Conservation (phyloP, 1,140 invertebrate species). For the Drosophila athabasca region DNA sequence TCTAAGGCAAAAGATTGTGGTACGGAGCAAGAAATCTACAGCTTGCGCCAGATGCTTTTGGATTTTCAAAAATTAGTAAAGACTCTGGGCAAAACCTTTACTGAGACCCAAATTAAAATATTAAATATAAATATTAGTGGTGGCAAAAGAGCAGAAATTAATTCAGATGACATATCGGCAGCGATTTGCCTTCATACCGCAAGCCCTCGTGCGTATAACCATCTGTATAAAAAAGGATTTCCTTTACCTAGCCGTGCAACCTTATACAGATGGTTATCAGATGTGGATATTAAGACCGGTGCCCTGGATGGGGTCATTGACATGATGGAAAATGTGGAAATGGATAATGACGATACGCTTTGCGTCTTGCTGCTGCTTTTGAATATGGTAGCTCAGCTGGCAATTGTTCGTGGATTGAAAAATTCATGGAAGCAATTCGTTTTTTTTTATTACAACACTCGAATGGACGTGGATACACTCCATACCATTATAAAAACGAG, state of each 20-base stretch:
- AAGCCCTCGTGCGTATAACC: conserved; percentile 27
- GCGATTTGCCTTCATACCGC: conserved; percentile 22
- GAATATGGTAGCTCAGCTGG: no score
- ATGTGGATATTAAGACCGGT: no score
- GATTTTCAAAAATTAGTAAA: conserved; percentile 15
- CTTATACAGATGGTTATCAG: conserved; percentile 3
- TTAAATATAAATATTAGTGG: conserved; percentile 31
- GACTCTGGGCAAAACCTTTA: conserved; percentile 10
- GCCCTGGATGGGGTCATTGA: no score
- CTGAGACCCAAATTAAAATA: conserved; percentile 18
- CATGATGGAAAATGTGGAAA: no score
- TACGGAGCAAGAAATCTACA: conserved; percentile 7
- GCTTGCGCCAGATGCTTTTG: conserved; percentile 9
- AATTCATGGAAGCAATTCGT: no score
- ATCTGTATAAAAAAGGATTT: conserved; percentile 35
- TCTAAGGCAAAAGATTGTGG: conserved; percentile 2
- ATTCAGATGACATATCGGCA: conserved; percentile 2
- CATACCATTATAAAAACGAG: no score
- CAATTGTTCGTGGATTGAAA: no score
- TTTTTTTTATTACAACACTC: no score
- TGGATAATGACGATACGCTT: no score
- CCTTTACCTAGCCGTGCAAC: conserved; percentile 30
- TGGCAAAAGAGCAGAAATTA: conserved; percentile 13
- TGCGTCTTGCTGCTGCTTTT: no score
- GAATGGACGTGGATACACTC: no score